Conservation (phyloP, 92 coral and sea anemone genomes). For the Umimayanthus chanpuru region DNA sequence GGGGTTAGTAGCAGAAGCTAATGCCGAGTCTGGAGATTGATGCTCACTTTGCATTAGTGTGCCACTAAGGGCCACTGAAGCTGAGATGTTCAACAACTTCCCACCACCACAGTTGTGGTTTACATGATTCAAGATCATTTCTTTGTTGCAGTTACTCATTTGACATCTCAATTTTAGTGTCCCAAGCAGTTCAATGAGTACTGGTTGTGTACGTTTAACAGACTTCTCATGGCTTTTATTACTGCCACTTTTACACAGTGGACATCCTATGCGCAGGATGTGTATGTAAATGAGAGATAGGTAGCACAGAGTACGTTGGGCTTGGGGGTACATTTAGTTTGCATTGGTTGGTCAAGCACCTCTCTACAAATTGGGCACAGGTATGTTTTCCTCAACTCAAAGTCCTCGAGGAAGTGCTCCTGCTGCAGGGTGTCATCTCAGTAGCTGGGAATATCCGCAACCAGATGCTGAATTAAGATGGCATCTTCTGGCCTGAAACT, state of each 20-base stretch:
- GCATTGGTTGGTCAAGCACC: conserved; percentile 47
- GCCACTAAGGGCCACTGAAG: not conserved
- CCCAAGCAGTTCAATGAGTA: not conserved
- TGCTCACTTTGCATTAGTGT: too few species aligned
- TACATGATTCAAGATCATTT: not conserved
- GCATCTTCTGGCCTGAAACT: not conserved
- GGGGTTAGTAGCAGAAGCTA: not conserved
- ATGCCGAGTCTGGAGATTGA: not conserved
- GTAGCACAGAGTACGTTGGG: conserved; percentile 47
- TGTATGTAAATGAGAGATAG: conserved; percentile 34
- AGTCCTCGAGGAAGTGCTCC: conserved; percentile 12
- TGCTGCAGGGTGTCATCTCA: conserved; percentile 26
- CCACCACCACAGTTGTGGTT: not conserved
- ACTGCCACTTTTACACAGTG: not conserved
- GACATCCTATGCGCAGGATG: conserved; percentile 35
- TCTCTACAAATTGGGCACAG: conserved; percentile 51
- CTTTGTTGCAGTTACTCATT: not conserved
- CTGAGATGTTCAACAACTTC: not conserved
- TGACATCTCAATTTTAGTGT: not conserved
- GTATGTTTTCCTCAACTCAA: conserved; percentile 2
- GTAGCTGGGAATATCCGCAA: conserved; percentile 2
- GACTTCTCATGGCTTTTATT: not conserved
- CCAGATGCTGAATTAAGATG: not conserved
- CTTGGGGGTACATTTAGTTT: conserved; percentile 24
- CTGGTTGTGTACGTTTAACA: not conserved